Conservation (phyloP, 2,888 invertebrate genomes). For the Calliscelio sp. region DNA sequence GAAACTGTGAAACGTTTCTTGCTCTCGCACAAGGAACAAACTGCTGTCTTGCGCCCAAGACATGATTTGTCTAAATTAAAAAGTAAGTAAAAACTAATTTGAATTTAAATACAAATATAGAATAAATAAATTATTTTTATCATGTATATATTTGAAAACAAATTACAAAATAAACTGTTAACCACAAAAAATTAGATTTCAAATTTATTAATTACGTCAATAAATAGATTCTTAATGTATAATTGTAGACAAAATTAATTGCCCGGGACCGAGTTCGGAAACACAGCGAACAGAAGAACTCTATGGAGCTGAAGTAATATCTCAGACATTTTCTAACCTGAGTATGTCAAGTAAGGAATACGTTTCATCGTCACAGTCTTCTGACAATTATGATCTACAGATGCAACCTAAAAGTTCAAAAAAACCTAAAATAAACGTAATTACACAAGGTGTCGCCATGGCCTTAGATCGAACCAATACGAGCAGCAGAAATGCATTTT, state of each 20-base stretch:
- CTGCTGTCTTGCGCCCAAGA: no score
- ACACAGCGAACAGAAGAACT: background rate
- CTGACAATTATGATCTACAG: no score
- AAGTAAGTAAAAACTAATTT: no score
- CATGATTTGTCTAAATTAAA: no score
- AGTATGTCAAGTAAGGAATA: background rate
- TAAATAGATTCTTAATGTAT: background rate
- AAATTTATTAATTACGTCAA: background rate
- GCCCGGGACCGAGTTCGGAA: background rate
- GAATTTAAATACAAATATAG: background rate
- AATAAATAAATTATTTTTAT: no score
- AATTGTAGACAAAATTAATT: background rate
- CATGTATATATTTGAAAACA: no score
- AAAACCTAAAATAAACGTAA: constrained; percentile 1
- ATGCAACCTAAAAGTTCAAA: background rate
- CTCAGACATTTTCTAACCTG: background rate
- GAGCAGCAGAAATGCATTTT: constrained; percentile 5
- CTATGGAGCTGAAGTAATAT: background rate
- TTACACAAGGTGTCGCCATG: background rate
- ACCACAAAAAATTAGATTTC: background rate
- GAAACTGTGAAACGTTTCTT: no score
- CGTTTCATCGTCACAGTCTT: background rate
- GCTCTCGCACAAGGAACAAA: background rate
- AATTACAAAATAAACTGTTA: background rate
- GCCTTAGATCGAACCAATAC: constrained; percentile 5